A percentile compares a stretch with the other conserved stretches of the same genome.
These are phyloP conservation scores for Campoletis sonorensis DNA, from an alignment of 1,140 invertebrate species.

Conservation along the genomic window DNA sequence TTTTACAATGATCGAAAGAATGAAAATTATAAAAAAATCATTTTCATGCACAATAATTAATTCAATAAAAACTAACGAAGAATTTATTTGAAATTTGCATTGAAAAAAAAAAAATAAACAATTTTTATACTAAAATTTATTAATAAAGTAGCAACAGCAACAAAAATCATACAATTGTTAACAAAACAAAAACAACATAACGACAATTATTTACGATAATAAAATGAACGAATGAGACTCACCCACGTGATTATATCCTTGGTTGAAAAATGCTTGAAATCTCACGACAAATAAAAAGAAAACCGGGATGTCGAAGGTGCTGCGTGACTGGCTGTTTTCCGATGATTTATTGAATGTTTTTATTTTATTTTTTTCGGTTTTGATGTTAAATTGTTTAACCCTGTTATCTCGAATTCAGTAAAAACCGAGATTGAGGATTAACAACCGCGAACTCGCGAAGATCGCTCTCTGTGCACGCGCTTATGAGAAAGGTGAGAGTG, in stretches of 20 bases:
- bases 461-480: conserved; percentile 59
- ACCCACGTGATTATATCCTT: conserved; percentile 36
- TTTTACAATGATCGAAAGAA: too few relatives aligned
- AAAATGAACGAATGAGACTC: neutral
- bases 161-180: neutral
- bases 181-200: neutral
- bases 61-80: too few relatives aligned
- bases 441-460: conserved; percentile 53
- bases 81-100: too few relatives aligned
- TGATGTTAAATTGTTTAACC: conserved; percentile 36
- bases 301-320: neutral
- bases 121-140: too few relatives aligned
- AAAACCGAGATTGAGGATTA: conserved; percentile 46
- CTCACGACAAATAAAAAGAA: conserved; percentile 55
- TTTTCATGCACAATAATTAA: too few relatives aligned
- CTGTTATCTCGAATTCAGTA: conserved; percentile 31
- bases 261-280: conserved; percentile 10
- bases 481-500: conserved; percentile 73
- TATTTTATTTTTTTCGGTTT: too few relatives aligned
- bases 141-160: too few relatives aligned
- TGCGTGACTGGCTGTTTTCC: neutral
- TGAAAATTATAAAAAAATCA: too few relatives aligned
- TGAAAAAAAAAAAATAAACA: too few relatives aligned
- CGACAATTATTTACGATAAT: neutral
- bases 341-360: neutral